Conservation (phyloP, 2,888 invertebrate species). For the Sphaeridia pumilis region DNA sequence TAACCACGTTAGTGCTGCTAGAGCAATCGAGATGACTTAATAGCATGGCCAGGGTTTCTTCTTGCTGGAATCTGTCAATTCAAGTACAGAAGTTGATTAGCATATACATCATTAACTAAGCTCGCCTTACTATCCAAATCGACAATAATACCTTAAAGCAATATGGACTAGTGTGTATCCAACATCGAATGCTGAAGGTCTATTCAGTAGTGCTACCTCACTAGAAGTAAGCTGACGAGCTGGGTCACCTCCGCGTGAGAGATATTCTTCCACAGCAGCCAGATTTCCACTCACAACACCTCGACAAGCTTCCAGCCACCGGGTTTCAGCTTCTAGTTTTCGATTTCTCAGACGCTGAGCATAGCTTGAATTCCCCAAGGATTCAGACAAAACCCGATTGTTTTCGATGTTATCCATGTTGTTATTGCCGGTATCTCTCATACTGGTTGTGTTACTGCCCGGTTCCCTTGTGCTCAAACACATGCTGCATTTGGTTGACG, state of each 20-base stretch:
- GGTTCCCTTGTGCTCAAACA: slow-evolving; percentile 45
- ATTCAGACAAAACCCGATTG: slow-evolving; percentile 25
- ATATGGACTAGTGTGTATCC: slow-evolving; percentile 91
- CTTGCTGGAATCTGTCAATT: slow-evolving; percentile 65
- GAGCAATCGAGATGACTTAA: slow-evolving; percentile 63
- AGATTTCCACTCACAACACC: slow-evolving; percentile 81
- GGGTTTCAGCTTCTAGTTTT: slow-evolving; percentile 71
- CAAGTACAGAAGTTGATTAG: slow-evolving; percentile 1
- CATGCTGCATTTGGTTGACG: slow-evolving; percentile 77
- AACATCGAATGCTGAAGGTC: slow-evolving; percentile 82
- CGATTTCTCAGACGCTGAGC: slow-evolving; percentile 37
- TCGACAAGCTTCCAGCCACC: slow-evolving; percentile 88
- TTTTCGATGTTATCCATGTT: slow-evolving; percentile 32
- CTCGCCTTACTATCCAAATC: too few species aligned
- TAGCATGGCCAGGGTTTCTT: slow-evolving; percentile 78
- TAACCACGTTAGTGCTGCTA: slow-evolving; percentile 67
- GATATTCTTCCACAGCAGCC: slow-evolving; percentile 62
- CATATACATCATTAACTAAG: too few species aligned
- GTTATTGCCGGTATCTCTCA: slow-evolving; percentile 13
- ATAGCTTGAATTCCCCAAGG: slow-evolving; percentile 16
- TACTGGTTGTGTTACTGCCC: slow-evolving; percentile 5
- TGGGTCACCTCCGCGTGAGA: slow-evolving; percentile 77
- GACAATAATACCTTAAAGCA: slow-evolving; percentile 76
- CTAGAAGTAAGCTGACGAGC: slow-evolving; percentile 69
- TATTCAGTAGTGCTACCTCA: slow-evolving; percentile 72